A percentile compares a stretch with the other conserved stretches of the same genome.
These are phyloP conservation scores for Enteromius afrohamiltoni DNA, from an alignment of 2,797 vertebrate species.

Conservation along the genomic window DNA sequence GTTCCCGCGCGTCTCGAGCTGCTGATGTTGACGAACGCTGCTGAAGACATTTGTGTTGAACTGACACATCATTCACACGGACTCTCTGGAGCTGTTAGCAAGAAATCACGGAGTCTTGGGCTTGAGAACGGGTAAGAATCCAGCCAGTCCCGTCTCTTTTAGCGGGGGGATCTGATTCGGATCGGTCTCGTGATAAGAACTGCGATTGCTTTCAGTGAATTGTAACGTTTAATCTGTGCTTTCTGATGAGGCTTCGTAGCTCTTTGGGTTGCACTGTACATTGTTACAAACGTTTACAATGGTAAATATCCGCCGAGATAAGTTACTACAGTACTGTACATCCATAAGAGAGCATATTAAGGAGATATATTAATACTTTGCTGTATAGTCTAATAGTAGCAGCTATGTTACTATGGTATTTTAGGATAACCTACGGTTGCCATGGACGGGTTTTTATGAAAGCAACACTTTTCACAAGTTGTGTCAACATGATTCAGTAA, in stretches of 20 bases:
- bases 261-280: not conserved
- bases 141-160: not conserved
- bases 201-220: not conserved
- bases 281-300: not conserved
- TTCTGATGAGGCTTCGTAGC: not conserved
- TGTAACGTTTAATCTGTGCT: not conserved
- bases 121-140: conserved; percentile 6
- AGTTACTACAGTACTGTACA: not conserved
- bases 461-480: not conserved
- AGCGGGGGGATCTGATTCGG: not conserved
- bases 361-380: not conserved
- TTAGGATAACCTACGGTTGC: not conserved
- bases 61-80: conserved; percentile 15
- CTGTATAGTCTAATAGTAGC: not conserved
- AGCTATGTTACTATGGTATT: not conserved
- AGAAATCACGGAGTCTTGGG: not conserved
- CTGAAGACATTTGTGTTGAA: conserved; percentile 8
- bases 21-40: conserved; percentile 20
- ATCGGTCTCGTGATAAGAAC: not conserved
- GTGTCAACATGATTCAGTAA: not conserved
- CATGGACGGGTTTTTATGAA: not conserved
- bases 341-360: not conserved
- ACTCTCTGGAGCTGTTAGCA: not conserved
- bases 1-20: conserved; percentile 12
- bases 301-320: not conserved